Conservation (phyloP, 2,113 vertebrate species). For the Micromys minutus region DNA sequence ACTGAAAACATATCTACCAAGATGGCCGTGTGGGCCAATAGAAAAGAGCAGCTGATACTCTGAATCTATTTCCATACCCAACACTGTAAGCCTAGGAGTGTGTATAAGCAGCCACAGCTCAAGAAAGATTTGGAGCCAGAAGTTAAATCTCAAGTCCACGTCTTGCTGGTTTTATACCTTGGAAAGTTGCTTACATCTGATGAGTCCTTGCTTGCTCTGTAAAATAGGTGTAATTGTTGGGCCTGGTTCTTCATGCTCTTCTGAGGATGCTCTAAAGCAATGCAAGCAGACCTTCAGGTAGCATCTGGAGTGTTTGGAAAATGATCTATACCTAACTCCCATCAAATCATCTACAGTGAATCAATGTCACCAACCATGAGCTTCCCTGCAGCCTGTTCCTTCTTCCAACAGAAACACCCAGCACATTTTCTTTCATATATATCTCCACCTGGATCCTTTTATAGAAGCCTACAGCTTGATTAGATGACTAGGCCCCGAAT, state of each 20-base stretch:
- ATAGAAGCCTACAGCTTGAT: constrained; percentile 18
- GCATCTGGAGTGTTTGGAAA: neutral
- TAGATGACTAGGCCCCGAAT: neutral
- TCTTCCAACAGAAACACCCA: neutral
- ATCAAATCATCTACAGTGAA: neutral
- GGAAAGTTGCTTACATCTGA: neutral
- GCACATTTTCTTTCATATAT: neutral
- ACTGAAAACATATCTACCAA: neutral
- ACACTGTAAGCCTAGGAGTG: neutral
- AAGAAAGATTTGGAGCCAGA: too few relatives aligned
- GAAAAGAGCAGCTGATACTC: neutral
- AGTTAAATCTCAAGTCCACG: neutral
- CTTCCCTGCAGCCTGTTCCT: neutral
- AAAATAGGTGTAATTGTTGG: fast-evolving
- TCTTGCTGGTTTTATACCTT: neutral
- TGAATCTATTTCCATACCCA: neutral
- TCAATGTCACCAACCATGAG: fast-evolving
- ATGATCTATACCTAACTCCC: neutral
- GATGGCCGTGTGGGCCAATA: neutral
- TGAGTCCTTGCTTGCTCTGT: neutral
- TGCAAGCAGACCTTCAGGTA: neutral
- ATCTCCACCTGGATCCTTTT: constrained; percentile 3
- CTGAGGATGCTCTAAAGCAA: neutral
- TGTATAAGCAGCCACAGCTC: neutral
- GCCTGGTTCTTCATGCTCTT: neutral